Evolutionary conservation across 2,113 vertebrate genomes (phyloP), one percentile per base, ranked within the genome.

Genomic region (Strigops habroptila): DNA sequence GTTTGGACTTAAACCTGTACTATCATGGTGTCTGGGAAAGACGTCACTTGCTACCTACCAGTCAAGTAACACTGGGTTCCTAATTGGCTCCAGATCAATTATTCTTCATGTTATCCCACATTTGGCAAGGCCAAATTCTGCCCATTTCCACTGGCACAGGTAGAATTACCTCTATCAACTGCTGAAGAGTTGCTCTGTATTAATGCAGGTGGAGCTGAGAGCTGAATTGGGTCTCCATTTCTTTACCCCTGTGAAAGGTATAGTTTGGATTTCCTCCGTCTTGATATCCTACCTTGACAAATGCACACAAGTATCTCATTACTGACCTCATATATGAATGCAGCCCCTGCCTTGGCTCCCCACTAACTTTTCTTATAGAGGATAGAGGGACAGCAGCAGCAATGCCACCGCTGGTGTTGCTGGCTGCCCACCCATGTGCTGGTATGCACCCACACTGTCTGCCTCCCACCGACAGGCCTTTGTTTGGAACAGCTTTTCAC

Each of bases 301-400:
- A n/a, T 8, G 10, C 1, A 0, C 57, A 28, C 17, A 60, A 28
- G 31, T 23, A 9, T 16, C 22, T 77, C 44, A 15, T 55, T 39
- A 5, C 57, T 57, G 33, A 37, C 17, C 46, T 63, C 64, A 33
- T 2, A 7, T 4, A 22, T 0, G 0, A 60, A 33, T 1, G 1
- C 33, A 53, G 37, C 19, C 10, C 13, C 46, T 19, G 0, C n/a
- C 49, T 70, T 46, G 51, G 59, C 25, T 71, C 64, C 65, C 31
- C 63, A 24, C 16, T 35, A 51, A 35, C 10, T 31, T 67, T 74
- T 79, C 43, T 28, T 4, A 4, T 2, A 49, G 35, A 21, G 57
- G 25, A 14, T 52, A 88, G 46, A 92, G 46, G 30, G 51, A 18
- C 9, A 10, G 79, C 52, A 82, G 60, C 3, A 6, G 33, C 0